phyloP scores from a whole-genome alignment of 1,140 invertebrate species.

The Drosophila biarmipes region DNA sequence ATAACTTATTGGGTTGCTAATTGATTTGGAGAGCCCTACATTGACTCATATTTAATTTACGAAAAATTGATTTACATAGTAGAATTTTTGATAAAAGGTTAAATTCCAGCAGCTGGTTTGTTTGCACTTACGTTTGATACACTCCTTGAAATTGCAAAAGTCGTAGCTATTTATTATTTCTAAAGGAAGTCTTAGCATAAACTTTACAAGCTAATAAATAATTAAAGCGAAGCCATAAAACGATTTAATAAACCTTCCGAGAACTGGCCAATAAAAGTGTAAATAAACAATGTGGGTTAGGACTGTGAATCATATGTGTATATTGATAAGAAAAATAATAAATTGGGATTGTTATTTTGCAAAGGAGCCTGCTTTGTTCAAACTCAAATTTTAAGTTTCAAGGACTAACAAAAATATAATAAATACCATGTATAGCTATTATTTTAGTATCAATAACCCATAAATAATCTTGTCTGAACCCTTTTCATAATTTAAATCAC shows the following conservation, averaged over 20 bases:
- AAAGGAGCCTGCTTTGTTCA: too few species aligned
- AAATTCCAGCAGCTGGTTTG: neutral
- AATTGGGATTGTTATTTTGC: too few species aligned
- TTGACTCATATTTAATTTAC: neutral
- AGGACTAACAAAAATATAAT: too few species aligned
- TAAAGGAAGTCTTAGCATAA: neutral
- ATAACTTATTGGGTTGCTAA: neutral
- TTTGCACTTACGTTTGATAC: neutral
- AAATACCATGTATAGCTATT: too few species aligned
- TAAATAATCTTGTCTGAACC: too few species aligned
- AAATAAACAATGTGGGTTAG: neutral
- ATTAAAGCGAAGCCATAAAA: neutral
- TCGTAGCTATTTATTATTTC: too few species aligned
- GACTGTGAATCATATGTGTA: neutral
- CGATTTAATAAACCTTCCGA: neutral
- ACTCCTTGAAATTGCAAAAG: too few species aligned
- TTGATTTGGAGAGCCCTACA: neutral
- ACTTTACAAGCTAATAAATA: neutral
- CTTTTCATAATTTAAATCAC: too few species aligned
- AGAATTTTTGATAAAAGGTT: neutral
- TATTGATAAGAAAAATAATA: neutral
- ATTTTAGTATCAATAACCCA: too few species aligned
- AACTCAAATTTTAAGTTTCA: too few species aligned
- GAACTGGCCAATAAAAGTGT: neutral
- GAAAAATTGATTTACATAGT: neutral